Percentiles rank a stretch among this genome's conserved stretches.
Evolutionary conservation across 2,113 vertebrate species (phyloP).

Genomic region (Pedionomus torquatus): DNA sequence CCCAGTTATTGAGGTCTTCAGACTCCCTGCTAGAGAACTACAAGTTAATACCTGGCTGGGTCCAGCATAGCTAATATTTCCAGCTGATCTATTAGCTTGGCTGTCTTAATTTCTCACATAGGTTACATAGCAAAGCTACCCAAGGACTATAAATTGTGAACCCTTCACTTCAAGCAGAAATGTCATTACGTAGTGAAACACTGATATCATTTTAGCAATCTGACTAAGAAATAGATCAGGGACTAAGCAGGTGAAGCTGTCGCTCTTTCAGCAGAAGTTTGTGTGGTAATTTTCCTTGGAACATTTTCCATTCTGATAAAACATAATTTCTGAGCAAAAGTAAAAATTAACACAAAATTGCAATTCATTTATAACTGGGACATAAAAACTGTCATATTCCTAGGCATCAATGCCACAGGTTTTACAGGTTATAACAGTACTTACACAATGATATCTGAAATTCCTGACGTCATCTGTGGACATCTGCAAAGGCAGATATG

Average conservation of each 20-base stretch:
- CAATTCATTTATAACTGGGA: not conserved
- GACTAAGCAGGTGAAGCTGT: not conserved
- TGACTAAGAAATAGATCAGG: not conserved
- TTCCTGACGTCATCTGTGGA: not conserved
- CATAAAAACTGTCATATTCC: not conserved
- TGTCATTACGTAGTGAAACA: not conserved
- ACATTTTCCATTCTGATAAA: not conserved
- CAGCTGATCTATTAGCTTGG: not conserved
- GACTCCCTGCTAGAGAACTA: not conserved
- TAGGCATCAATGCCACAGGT: not conserved
- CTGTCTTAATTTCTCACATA: not conserved
- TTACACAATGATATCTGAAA: slow-evolving; percentile 39
- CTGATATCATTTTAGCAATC: not conserved
- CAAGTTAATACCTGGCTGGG: not conserved
- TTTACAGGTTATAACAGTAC: not conserved
- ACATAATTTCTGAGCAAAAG: not conserved
- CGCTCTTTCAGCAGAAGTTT: not conserved
- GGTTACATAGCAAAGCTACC: not conserved
- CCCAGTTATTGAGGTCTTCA: not conserved
- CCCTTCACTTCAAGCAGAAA: not conserved
- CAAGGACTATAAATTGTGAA: not conserved
- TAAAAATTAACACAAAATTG: not conserved
- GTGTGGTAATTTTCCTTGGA: not conserved
- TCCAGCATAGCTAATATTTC: not conserved
- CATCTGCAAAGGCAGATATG: slow-evolving; percentile 67